Conservation (phyloP, 2,797 vertebrate species). For the Erpetoichthys calabaricus region DNA sequence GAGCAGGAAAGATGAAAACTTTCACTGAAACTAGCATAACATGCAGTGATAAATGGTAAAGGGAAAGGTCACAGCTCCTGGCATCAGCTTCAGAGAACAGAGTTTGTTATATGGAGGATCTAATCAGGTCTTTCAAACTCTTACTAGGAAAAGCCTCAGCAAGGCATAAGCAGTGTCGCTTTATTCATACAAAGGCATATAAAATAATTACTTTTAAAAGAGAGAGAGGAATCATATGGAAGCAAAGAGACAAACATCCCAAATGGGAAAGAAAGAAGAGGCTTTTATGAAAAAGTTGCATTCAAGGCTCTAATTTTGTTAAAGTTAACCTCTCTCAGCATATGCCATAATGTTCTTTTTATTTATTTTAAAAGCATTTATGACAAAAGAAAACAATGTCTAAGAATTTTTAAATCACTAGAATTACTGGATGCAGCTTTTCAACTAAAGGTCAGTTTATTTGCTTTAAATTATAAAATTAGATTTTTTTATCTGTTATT, state of each 20-base stretch:
- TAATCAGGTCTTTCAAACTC: constrained; percentile 25
- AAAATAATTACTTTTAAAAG: constrained; percentile 16
- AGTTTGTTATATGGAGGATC: constrained; percentile 60
- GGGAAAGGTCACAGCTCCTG: constrained; percentile 75
- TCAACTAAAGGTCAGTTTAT: too few species aligned
- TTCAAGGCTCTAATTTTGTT: background rate
- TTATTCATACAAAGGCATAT: background rate
- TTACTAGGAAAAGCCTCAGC: constrained; percentile 17
- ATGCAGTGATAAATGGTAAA: constrained; percentile 50
- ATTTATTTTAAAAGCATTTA: background rate
- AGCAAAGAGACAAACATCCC: constrained; percentile 15
- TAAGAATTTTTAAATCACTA: too few species aligned
- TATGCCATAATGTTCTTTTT: background rate
- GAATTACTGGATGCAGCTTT: too few species aligned
- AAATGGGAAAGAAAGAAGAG: constrained; percentile 17
- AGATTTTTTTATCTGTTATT: too few species aligned
- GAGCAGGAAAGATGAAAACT: constrained; percentile 1
- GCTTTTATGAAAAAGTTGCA: constrained; percentile 3
- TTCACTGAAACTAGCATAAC: constrained; percentile 30
- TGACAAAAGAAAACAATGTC: background rate
- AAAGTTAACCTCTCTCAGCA: background rate
- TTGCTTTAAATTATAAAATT: too few species aligned
- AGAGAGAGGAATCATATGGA: constrained; percentile 15
- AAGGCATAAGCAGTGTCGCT: background rate
- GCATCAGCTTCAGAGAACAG: constrained; percentile 93